phyloP scores from a whole-genome alignment of 2,797 vertebrate genomes.

The Sparus aurata region DNA sequence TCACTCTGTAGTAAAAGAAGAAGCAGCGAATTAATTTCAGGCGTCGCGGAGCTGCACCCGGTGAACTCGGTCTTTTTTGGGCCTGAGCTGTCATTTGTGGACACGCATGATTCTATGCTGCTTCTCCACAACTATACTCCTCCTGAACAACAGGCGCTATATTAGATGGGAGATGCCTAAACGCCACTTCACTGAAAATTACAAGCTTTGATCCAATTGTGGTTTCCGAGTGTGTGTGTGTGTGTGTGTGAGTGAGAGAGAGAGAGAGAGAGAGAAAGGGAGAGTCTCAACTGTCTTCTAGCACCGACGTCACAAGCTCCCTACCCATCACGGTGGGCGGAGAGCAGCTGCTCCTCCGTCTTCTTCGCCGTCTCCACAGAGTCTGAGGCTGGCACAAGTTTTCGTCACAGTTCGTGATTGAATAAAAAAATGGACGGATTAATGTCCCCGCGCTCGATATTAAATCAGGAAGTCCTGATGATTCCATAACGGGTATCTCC shows the following conservation, averaged over 20 bases:
- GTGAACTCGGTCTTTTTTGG: conserved; percentile 56
- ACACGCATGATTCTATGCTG: conserved; percentile 70
- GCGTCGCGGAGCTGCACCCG: conserved; percentile 43
- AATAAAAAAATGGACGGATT: conserved; percentile 46
- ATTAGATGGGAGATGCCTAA: conserved; percentile 65
- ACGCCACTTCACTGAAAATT: conserved; percentile 67
- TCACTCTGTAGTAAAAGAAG: conserved; percentile 45
- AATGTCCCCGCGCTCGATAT: conserved; percentile 26
- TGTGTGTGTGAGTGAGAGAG: conserved; percentile 11
- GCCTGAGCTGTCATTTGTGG: conserved; percentile 78
- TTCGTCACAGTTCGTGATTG: conserved; percentile 24
- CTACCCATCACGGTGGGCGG: conserved; percentile 31
- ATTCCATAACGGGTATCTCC: conserved; percentile 22
- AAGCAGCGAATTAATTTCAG: conserved; percentile 47
- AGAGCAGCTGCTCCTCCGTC: conserved; percentile 30
- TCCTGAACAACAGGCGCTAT: conserved; percentile 60
- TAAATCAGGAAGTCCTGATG: conserved; percentile 61
- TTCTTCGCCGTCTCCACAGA: conserved; percentile 51
- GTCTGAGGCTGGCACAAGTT: conserved; percentile 32
- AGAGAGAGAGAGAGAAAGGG: conserved; percentile 21
- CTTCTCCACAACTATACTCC: conserved; percentile 64
- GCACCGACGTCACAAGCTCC: conserved; percentile 49
- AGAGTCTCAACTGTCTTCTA: conserved; percentile 34
- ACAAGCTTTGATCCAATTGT: conserved; percentile 75
- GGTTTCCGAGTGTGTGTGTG: conserved; percentile 54